Conservation (phyloP, 1,140 invertebrate genomes). For the Megathymus violae region DNA sequence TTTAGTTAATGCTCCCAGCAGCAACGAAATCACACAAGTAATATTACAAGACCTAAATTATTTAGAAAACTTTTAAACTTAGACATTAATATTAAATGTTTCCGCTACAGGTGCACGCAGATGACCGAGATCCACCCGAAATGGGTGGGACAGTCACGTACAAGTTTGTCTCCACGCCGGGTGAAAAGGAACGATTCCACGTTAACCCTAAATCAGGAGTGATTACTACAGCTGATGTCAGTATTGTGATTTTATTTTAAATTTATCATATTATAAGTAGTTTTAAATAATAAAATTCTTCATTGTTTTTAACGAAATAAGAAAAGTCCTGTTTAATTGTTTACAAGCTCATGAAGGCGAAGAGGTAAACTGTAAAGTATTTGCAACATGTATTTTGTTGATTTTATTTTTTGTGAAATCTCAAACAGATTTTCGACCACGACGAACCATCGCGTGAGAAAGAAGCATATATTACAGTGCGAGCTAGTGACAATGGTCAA, state of each 20-base stretch:
- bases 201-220: slow-evolving; percentile 90
- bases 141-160: slow-evolving; percentile 92
- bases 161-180: slow-evolving; percentile 89
- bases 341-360: slow-evolving; percentile 37
- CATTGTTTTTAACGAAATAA: too few species aligned
- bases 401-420: slow-evolving; percentile 23
- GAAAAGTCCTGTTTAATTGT: slow-evolving; percentile 5
- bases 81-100: slow-evolving; percentile 6
- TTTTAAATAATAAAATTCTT: background rate
- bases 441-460: slow-evolving; percentile 94
- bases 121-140: slow-evolving; percentile 86
- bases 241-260: slow-evolving; percentile 56
- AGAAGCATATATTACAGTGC: slow-evolving; percentile 88
- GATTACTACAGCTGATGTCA: slow-evolving; percentile 89
- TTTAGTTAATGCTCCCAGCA: too few species aligned
- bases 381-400: background rate
- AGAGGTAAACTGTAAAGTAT: slow-evolving; percentile 36
- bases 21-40: too few species aligned
- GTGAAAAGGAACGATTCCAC: slow-evolving; percentile 89
- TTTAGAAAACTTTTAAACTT: too few species aligned
- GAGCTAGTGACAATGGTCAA: slow-evolving; percentile 93
- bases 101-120: slow-evolving; percentile 70
- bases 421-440: slow-evolving; percentile 88
- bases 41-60: too few species aligned
- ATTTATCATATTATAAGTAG: background rate